A percentile compares a stretch with the other conserved stretches of the same genome.
These are phyloP conservation scores for Yponomeuta evonymella DNA, from an alignment of 2,888 invertebrate genomes.

Conservation along the genomic window DNA sequence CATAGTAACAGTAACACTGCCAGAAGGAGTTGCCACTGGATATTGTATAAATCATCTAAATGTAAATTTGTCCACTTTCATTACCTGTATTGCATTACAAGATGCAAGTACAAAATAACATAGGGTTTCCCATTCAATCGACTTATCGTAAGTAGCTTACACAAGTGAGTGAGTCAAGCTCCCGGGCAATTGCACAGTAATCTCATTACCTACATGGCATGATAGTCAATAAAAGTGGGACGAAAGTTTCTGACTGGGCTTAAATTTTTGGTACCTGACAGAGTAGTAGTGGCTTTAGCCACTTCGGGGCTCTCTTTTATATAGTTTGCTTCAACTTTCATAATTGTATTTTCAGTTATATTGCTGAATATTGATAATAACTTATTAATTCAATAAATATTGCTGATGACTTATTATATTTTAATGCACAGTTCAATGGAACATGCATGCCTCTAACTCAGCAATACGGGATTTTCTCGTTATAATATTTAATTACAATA, in stretches of 20 bases:
- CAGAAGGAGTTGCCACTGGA: no score
- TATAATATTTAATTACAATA: not conserved
- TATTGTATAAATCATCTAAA: no score
- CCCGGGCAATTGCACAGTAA: slow-evolving; percentile 45
- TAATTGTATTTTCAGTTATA: not conserved
- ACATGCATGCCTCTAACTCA: not conserved
- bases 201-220: slow-evolving; percentile 50
- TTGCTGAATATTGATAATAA: not conserved
- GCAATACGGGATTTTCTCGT: slow-evolving; percentile 3
- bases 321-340: no score
- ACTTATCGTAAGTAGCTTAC: slow-evolving; percentile 24
- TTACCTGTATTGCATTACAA: not conserved
- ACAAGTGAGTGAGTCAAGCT: slow-evolving; percentile 34
- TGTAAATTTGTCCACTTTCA: no score
- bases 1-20: no score
- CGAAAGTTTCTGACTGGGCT: slow-evolving; percentile 35
- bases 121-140: slow-evolving; percentile 14
- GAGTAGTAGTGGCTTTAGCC: no score
- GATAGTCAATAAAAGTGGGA: slow-evolving; percentile 49
- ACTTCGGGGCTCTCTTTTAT: no score
- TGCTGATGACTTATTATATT: not conserved
- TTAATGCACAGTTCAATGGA: not conserved
- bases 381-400: not conserved
- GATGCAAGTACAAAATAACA: not conserved
- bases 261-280: no score